Base-by-base conservation (phyloP, 1,140 invertebrate genomes). In the Battus philenor region DNA sequence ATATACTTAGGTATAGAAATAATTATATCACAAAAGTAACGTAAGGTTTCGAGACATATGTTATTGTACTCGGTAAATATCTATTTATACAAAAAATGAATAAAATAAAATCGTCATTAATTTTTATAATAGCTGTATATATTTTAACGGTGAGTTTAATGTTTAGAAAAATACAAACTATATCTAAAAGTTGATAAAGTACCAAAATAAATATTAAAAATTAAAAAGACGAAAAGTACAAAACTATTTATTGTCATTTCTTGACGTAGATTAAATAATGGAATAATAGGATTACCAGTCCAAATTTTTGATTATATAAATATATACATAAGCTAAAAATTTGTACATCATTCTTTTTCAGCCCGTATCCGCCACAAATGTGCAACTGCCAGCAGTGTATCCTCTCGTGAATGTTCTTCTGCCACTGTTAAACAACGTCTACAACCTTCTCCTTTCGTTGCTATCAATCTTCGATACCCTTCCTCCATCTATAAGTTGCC, bases 401-500 rank as follows among this genome's bases (percentile, higher is more conserved):
- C 76, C 79, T 0, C 39, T 83, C n/a, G 77, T 81, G 1, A 84
- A 84, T 49, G 70, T 83, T n/a, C 63, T 83, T 0, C 56, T 83
- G 0, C 79, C 79, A 1, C 67, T 83, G 1, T 54, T 83, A 1
- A 83, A 83, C 58, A 83, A 83, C 59, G 79, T 83, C 0, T 83
- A 83, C 53, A 83, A 83, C 44, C 71, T 83, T 6, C 60, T 83
- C 0, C 56, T 83, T 0, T 81, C 79, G 3, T 64, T 83, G 0
- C 66, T 83, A 0, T 83, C 79, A 4, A 81, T 83, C 36, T 83
- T 83, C 54, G 79, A 83, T 45, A 76, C 77, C 0, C 58, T 83
- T 0, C 79, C 79, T 0, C 57, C 79, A 0, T 57, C 68, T 1
- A 59, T 84, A 3, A 75, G 69, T 47, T 66, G 61, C 26, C 47